These are phyloP conservation scores for Flexamia atlantica DNA, from an alignment of 2,888 invertebrate species.

Conservation along the genomic window DNA sequence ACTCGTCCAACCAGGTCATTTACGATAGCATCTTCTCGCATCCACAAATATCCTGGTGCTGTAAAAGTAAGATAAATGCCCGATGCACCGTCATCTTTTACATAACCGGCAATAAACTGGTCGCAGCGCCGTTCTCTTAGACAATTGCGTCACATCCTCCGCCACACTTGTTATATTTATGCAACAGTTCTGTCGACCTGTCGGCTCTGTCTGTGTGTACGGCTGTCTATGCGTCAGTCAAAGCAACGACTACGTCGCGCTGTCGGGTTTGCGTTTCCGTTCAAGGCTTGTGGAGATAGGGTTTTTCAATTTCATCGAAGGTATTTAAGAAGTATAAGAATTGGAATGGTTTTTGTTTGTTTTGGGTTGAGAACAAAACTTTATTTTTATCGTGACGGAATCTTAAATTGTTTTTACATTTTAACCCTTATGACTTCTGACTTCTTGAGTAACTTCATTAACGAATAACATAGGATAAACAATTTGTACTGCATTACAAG, in stretches of 20 bases:
- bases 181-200: background rate
- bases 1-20: background rate
- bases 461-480: too few relatives aligned
- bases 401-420: too few relatives aligned
- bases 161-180: constrained; percentile 40
- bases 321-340: too few relatives aligned
- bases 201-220: background rate
- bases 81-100: constrained; percentile 9
- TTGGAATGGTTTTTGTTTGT: too few relatives aligned
- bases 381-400: too few relatives aligned
- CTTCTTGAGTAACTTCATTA: too few relatives aligned
- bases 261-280: background rate
- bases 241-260: too few relatives aligned
- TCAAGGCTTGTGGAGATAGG: too few relatives aligned
- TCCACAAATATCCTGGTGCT: background rate
- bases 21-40: background rate
- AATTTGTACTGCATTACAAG: too few relatives aligned
- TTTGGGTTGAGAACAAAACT: too few relatives aligned
- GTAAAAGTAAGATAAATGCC: constrained; percentile 21
- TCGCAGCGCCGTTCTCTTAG: constrained; percentile 27
- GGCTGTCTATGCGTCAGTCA: background rate
- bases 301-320: too few relatives aligned
- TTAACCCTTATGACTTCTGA: too few relatives aligned
- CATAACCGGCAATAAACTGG: constrained; percentile 25
- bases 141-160: background rate